These are phyloP conservation scores for Pelmatolapia mariae DNA, from an alignment of 2,113 vertebrate species.

Conservation along the genomic window DNA sequence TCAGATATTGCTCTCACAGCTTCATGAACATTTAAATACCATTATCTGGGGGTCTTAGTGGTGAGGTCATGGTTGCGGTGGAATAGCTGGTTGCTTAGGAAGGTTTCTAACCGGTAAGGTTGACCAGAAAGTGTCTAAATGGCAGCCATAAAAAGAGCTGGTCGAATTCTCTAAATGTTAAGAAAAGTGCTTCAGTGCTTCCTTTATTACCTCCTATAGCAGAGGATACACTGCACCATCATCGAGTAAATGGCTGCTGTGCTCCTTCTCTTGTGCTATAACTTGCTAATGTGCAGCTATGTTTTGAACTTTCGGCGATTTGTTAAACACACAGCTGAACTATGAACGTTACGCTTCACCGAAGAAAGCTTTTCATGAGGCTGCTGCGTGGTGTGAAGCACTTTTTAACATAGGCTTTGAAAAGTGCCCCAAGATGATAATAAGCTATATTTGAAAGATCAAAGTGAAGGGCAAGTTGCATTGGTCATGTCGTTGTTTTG, in stretches of 20 bases:
- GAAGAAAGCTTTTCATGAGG: neutral
- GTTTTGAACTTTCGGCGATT: fast-evolving
- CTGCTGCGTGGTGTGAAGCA: neutral
- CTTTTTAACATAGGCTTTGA: neutral
- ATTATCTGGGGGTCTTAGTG: neutral
- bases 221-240: neutral
- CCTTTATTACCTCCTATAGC: neutral
- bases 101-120: neutral
- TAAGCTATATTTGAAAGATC: neutral
- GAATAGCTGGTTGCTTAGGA: neutral
- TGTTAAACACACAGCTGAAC: neutral
- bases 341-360: neutral
- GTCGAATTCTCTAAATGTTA: neutral
- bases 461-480: neutral
- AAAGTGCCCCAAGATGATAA: neutral
- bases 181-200: neutral
- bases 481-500: neutral
- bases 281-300: neutral
- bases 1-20: neutral
- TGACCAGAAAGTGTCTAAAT: neutral
- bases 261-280: neutral
- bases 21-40: neutral
- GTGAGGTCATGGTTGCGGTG: fast-evolving
- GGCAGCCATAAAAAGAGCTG: neutral
- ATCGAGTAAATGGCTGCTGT: neutral